These are phyloP conservation scores for Pristis pectinata DNA, from an alignment of 2,797 vertebrate genomes.

Conservation along the genomic window DNA sequence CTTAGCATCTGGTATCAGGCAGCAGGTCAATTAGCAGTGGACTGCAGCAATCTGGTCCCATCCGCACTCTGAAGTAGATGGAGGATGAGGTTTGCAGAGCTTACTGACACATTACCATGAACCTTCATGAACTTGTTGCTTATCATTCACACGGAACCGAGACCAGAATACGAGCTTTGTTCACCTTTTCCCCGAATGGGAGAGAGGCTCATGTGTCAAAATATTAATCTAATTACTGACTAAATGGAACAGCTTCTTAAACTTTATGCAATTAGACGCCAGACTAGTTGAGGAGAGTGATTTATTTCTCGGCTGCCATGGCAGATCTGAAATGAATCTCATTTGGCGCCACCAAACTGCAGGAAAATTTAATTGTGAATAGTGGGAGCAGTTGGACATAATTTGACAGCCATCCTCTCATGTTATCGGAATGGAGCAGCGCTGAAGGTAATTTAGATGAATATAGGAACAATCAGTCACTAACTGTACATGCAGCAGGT, in stretches of 20 bases:
- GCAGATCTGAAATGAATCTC: neutral
- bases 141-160: neutral
- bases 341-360: neutral
- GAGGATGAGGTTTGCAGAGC: neutral
- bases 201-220: neutral
- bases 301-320: neutral
- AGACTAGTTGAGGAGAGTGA: neutral
- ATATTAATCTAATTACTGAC: neutral
- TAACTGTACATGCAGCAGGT: neutral
- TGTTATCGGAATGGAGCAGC: neutral
- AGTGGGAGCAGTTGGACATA: neutral
- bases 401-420: neutral
- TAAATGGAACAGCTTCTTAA: slow-evolving; percentile 5
- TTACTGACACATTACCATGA: neutral
- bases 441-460: neutral
- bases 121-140: neutral
- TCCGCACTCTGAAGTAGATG: neutral
- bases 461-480: neutral
- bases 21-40: neutral
- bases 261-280: neutral
- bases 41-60: neutral
- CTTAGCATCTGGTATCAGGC: neutral
- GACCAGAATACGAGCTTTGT: neutral
- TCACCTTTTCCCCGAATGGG: neutral
- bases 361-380: neutral